Evolutionary conservation across 2,888 invertebrate species (phyloP), one percentile per base, ranked within the genome.

Genomic region (Hypena proboscidalis): DNA sequence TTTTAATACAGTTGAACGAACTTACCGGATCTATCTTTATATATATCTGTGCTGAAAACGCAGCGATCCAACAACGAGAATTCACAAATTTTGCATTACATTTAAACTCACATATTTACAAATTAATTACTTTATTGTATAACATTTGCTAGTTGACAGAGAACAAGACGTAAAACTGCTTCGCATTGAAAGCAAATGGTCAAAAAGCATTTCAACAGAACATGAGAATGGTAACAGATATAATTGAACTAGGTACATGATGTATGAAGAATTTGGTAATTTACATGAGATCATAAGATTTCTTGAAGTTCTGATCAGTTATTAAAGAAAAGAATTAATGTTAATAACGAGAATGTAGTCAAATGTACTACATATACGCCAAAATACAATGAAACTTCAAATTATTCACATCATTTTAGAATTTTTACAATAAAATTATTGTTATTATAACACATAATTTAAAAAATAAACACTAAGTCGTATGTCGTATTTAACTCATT

Each of bases 231-330:
- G 81, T 80, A 79, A 80, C 77, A 73, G 69, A 77, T 76, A 52
- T 58, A 58, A 60, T 67, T 68, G 64, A 68, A 67, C 66, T 67
- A 69, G 63, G 63, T 61, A 60, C 51, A 67, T 62, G 56, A 70
- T 62, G 67, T 71, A 66, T 60, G 66, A 73, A 74, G 66, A 76
- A 74, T 84, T 87, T 83, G 83, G 85, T 85, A 80, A 79, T 74
- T 77, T 72, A 77, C 59, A 77, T 80, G 85, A 87, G 84, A 86
- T 85, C 86, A 83, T 71, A 78, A 70, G 70, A 72, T 68, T 58
- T 48, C 55, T 58, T 38, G 43, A 54, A 38, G 46, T 56, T 30
- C 47, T 51, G 57, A 44, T 58, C 65, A 43, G 34, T 55, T 39
- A 32, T 47, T 58, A 50, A 40, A 52, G 44, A 45, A 36, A 31